A percentile compares a stretch with the other conserved stretches of the same genome.
phyloP scores from a whole-genome alignment of 2,888 invertebrate species.

The Drosophila melanocephala region DNA sequence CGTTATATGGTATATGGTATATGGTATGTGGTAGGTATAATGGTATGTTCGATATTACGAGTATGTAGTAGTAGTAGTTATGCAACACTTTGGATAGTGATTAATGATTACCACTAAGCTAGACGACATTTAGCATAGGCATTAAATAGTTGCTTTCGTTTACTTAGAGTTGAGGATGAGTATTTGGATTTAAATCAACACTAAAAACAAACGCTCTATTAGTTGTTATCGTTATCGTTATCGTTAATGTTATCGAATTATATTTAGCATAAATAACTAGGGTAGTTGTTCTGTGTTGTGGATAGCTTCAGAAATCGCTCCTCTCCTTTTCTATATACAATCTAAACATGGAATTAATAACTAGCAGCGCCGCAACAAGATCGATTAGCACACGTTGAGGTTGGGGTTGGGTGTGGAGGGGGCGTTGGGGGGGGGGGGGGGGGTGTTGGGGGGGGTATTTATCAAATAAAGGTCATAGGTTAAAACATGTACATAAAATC shows the following conservation, averaged over 20 bases:
- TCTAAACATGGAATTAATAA: conserved; percentile 8
- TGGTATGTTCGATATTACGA: conserved; percentile 48
- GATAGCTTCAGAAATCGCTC: conserved; percentile 44
- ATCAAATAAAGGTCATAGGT: conserved; percentile 5
- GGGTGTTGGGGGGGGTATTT: not conserved
- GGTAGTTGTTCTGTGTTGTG: conserved; percentile 23
- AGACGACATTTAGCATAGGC: conserved; percentile 81
- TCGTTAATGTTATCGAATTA: conserved; percentile 27
- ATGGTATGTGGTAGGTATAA: conserved; percentile 28
- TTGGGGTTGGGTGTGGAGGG: no score
- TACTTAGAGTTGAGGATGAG: conserved; percentile 59
- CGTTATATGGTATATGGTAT: conserved; percentile 37
- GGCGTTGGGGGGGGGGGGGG: no score
- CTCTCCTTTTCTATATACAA: conserved; percentile 56
- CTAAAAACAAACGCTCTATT: conserved; percentile 62
- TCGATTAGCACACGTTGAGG: conserved; percentile 3
- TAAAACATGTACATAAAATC: conserved; percentile 57
- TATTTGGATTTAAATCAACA: conserved; percentile 50
- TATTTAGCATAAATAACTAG: conserved; percentile 54
- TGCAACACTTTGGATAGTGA: conserved; percentile 55
- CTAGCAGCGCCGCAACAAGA: conserved; percentile 38
- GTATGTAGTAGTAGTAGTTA: conserved; percentile 34
- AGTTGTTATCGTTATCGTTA: conserved; percentile 31
- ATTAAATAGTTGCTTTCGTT: conserved; percentile 78
- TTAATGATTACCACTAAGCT: conserved; percentile 54